These are phyloP conservation scores for Anthrax anthrax DNA, from an alignment of 2,888 invertebrate species.

Conservation along the genomic window DNA sequence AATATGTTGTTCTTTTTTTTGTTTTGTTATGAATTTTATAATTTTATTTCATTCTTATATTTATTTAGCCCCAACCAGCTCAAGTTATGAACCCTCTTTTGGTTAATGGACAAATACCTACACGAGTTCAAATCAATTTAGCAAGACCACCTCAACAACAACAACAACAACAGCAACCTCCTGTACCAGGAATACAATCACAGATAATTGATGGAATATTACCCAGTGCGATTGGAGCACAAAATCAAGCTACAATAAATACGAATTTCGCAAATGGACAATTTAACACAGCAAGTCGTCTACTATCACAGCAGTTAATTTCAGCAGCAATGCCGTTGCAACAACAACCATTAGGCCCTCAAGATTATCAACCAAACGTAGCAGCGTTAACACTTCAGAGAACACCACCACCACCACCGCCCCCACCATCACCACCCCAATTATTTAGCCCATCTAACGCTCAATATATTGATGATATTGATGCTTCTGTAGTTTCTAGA, in stretches of 20 bases:
- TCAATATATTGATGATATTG: constrained; percentile 44
- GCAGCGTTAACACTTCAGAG: constrained; percentile 6
- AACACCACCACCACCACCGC: constrained; percentile 11
- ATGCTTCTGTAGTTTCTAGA: neutral
- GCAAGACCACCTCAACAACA: constrained; percentile 37
- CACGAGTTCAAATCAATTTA: constrained; percentile 38
- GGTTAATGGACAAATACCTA: constrained; percentile 47
- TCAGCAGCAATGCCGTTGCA: neutral
- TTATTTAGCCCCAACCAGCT: constrained; percentile 33
- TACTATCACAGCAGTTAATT: constrained; percentile 40
- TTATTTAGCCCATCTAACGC: constrained; percentile 42
- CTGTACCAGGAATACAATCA: constrained; percentile 5
- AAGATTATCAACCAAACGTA: constrained; percentile 8
- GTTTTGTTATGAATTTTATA: neutral
- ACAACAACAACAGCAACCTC: constrained; percentile 34
- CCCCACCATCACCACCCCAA: constrained; percentile 12
- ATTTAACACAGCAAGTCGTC: constrained; percentile 39
- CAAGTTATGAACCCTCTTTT: constrained; percentile 39
- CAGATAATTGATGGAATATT: constrained; percentile 7
- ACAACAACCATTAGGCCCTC: neutral
- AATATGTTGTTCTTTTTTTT: neutral
- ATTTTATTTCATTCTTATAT: constrained; percentile 1
- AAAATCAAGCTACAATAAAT: constrained; percentile 23
- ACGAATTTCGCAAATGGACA: constrained; percentile 50
- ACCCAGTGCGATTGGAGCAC: neutral